A percentile compares a stretch with the other conserved stretches of the same genome.
phyloP scores from a whole-genome alignment of 1,140 invertebrate species.

The Polypedilum vanderplanki region DNA sequence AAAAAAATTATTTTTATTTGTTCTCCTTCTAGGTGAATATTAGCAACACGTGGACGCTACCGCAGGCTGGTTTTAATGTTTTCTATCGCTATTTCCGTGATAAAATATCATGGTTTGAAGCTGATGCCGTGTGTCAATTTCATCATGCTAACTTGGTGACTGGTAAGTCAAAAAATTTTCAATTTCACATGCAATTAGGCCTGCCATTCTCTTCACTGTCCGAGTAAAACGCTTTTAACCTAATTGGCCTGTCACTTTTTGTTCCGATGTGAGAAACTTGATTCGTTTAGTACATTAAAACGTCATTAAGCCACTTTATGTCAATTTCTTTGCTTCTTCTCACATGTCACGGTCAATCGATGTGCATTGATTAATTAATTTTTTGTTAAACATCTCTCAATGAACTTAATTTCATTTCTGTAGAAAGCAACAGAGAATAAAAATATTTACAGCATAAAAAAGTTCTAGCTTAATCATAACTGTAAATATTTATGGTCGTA shows the following conservation, averaged over 20 bases:
- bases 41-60: conserved; percentile 66
- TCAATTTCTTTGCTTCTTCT: too few species aligned
- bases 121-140: conserved; percentile 68
- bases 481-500: too few species aligned
- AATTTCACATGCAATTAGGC: neutral
- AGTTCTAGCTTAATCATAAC: too few species aligned
- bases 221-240: conserved; percentile 11
- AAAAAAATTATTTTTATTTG: neutral
- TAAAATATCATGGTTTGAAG: conserved; percentile 69
- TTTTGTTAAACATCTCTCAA: too few species aligned
- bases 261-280: too few species aligned
- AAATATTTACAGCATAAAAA: too few species aligned
- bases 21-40: conserved; percentile 58
- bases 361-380: too few species aligned
- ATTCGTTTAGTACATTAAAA: neutral
- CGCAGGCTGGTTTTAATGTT: conserved; percentile 64
- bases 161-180: conserved; percentile 46
- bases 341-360: too few species aligned
- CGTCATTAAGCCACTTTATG: neutral
- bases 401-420: too few species aligned
- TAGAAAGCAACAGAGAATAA: too few species aligned
- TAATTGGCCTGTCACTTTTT: conserved; percentile 22
- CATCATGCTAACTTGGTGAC: conserved; percentile 68
- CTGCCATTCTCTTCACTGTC: neutral
- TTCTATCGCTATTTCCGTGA: conserved; percentile 72